These are phyloP conservation scores for Tricholaema leucomelas DNA, from an alignment of 2,113 vertebrate species.

Conservation along the genomic window DNA sequence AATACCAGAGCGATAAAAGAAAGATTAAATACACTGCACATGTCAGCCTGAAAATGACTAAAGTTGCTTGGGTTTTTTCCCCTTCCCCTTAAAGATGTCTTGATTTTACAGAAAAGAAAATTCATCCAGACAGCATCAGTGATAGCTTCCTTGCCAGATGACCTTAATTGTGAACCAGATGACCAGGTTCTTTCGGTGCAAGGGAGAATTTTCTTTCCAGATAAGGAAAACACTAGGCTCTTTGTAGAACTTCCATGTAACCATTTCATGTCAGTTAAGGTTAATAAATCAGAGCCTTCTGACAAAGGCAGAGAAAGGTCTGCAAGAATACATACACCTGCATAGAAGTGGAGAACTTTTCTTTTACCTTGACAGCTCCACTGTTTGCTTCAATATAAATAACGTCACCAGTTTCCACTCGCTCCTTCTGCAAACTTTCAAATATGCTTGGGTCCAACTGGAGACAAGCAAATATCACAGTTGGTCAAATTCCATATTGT, in stretches of 20 bases:
- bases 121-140: constrained; percentile 48
- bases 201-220: constrained; percentile 8
- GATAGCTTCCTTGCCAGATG: constrained; percentile 41
- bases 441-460: constrained; percentile 98
- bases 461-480: not conserved
- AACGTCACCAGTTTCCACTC: constrained; percentile 95
- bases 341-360: not conserved
- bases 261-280: constrained; percentile 16
- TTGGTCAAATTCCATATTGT: not conserved
- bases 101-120: constrained; percentile 45
- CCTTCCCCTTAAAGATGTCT: constrained; percentile 33
- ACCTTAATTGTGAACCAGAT: constrained; percentile 53
- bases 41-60: constrained; percentile 71
- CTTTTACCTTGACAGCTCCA: constrained; percentile 93
- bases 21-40: constrained; percentile 74
- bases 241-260: constrained; percentile 6
- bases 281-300: constrained; percentile 17
- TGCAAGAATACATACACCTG: not conserved
- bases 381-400: constrained; percentile 99
- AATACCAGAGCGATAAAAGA: constrained; percentile 74
- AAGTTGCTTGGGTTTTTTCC: constrained; percentile 42
- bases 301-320: constrained; percentile 23
- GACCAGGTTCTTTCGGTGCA: not conserved
- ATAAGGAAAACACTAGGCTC: constrained; percentile 3
- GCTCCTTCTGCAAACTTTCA: constrained; percentile 97